Evolutionary conservation across 1,140 invertebrate genomes (phyloP).

Genomic region (Globodera ellingtonae): DNA sequence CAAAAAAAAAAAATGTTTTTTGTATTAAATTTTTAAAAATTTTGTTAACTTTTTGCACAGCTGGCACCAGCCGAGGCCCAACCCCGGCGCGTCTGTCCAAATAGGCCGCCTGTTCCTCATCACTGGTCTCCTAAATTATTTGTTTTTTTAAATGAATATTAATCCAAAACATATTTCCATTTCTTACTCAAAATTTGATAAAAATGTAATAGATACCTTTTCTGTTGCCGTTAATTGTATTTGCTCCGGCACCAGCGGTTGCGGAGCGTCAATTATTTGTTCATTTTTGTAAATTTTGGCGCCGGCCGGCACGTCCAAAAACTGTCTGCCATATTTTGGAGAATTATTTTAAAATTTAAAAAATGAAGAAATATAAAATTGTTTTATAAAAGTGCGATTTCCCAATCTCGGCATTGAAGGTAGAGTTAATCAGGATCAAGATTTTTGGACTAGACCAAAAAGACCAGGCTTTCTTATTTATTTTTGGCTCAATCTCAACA

Average conservation of each 20-base stretch:
- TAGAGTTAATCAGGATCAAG: no score
- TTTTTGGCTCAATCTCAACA: not conserved
- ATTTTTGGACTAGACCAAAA: no score
- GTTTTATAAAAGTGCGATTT: constrained; percentile 34
- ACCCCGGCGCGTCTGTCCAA: constrained; percentile 51
- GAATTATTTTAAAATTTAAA: not conserved
- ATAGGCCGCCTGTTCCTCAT: constrained; percentile 58
- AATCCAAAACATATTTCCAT: not conserved
- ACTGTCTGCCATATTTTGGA: not conserved
- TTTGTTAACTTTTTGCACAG: constrained; percentile 36
- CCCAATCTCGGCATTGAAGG: constrained; percentile 10
- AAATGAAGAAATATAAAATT: not conserved
- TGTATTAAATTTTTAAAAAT: constrained; percentile 11
- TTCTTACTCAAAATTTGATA: no score
- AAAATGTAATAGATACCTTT: not conserved
- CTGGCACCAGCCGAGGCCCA: constrained; percentile 49
- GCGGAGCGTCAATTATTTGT: not conserved
- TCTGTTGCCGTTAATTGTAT: not conserved
- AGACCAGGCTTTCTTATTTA: no score
- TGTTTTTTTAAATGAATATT: constrained; percentile 7
- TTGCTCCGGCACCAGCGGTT: not conserved
- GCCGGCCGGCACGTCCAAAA: constrained; percentile 3
- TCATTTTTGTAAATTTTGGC: not conserved
- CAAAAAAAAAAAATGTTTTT: not conserved
- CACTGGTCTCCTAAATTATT: constrained; percentile 47